Evolutionary conservation across 2,888 invertebrate genomes (phyloP), one percentile per base, ranked within the genome.

Genomic region (Adineta ricciae): DNA sequence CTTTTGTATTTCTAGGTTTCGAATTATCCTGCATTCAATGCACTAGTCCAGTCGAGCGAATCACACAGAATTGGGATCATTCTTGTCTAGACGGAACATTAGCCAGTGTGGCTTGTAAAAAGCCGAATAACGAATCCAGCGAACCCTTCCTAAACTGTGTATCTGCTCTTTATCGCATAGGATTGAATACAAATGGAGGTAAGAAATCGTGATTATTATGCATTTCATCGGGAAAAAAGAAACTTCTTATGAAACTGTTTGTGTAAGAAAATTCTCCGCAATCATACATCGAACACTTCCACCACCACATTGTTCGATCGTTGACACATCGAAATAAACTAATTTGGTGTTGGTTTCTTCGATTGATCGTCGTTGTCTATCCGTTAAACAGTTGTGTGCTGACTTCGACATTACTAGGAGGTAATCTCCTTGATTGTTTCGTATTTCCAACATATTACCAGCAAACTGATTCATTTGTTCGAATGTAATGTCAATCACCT

Each of bases 261-360:
- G 24, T 4, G 38, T 2, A 11, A 78, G 19, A 78, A 78, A 78
- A 16, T 78, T 78, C 41, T 78, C 78, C n/a, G 78, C 78, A 78
- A 78, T 78, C 78, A 78, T 78, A 41, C 78, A 78, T 78, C 78
- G 38, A n/a, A 78, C 78, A 78, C 78, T 78, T 78, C 78, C 78
- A n/a, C 78, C 78, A 78, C 78, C 78, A 41, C 78, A 78, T 78
- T 78, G 78, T 78, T 78, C 78, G 19, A 78, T 78, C n/a, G 78
- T 78, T 24, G 38, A 41, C 24, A 78, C n/a, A 78, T 78, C 78
- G 19, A 78, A 78, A 78, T 78, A 41, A 24, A 78, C n/a, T 38
- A 78, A 41, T 78, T 38, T 24, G 3, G 41, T 41, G n/a, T 78
- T 78, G 0, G 38, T 41, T 78, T 41, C 2, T 41, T 78, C 41